Conservation (phyloP, 2,888 invertebrate species). For the Synanthedon tipuliformis region DNA sequence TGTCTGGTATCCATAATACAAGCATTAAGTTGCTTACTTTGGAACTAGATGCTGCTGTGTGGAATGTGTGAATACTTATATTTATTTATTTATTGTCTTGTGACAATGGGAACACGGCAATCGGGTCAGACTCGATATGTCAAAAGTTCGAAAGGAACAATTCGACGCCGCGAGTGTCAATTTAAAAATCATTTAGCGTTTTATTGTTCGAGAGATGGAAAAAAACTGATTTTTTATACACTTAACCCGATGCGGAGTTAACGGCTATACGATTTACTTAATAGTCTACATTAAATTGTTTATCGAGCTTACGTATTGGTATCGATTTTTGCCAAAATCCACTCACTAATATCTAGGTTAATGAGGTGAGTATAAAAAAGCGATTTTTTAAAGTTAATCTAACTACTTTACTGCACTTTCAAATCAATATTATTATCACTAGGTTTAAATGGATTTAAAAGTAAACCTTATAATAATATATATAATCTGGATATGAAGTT, state of each 20-base stretch:
- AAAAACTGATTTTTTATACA: not conserved
- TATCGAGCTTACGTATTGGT: not conserved
- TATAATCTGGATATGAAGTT: too few relatives aligned
- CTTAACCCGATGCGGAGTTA: not conserved
- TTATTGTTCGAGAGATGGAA: constrained; percentile 19
- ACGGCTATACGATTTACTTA: not conserved
- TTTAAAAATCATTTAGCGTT: constrained; percentile 55
- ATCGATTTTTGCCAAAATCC: constrained; percentile 5
- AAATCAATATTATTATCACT: too few relatives aligned
- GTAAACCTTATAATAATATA: too few relatives aligned
- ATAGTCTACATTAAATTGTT: not conserved
- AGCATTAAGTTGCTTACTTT: too few relatives aligned
- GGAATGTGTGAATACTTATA: too few relatives aligned
- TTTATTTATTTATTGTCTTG: too few relatives aligned
- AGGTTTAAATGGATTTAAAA: too few relatives aligned
- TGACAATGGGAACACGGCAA: constrained; percentile 30
- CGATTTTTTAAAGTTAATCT: too few relatives aligned
- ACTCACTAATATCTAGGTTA: constrained; percentile 19
- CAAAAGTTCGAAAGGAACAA: constrained; percentile 50
- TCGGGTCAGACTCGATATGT: constrained; percentile 42
- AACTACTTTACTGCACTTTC: too few relatives aligned
- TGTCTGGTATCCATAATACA: too few relatives aligned
- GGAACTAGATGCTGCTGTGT: too few relatives aligned
- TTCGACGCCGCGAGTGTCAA: constrained; percentile 29
- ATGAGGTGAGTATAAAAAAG: constrained; percentile 6